phyloP scores from a whole-genome alignment of 2,888 invertebrate genomes.

The Brenthis hecate region DNA sequence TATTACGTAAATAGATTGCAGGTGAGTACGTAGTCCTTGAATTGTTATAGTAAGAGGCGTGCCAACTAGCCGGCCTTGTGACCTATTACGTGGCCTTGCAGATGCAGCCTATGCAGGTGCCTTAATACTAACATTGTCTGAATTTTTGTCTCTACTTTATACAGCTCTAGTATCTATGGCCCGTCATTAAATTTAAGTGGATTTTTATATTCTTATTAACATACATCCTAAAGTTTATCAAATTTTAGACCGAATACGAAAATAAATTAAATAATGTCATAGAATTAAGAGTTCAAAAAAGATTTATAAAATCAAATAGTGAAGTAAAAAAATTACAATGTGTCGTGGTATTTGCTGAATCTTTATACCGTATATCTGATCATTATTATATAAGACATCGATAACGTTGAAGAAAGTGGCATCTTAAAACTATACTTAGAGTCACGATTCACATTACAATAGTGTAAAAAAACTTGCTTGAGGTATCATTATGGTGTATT shows the following conservation, averaged over 20 bases:
- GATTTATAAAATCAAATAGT: neutral
- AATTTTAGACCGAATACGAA: too few species aligned
- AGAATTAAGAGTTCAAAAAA: neutral
- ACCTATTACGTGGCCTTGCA: slow-evolving; percentile 74
- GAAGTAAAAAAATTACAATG: slow-evolving; percentile 1
- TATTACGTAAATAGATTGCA: slow-evolving; percentile 48
- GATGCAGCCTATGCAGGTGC: slow-evolving; percentile 46
- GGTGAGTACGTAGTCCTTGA: slow-evolving; percentile 62
- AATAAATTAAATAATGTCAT: too few species aligned
- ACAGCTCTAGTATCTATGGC: neutral
- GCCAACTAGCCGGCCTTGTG: slow-evolving; percentile 71
- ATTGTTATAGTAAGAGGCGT: slow-evolving; percentile 51
- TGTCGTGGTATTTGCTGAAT: slow-evolving; percentile 17
- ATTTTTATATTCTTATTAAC: too few species aligned
- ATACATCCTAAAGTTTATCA: too few species aligned
- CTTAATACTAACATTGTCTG: slow-evolving; percentile 23
- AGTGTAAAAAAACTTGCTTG: slow-evolving; percentile 16
- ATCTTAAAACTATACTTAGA: slow-evolving; percentile 26
- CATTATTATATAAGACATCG: slow-evolving; percentile 25
- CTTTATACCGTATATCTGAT: slow-evolving; percentile 5
- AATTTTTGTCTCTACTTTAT: slow-evolving; percentile 2
- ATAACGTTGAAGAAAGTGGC: slow-evolving; percentile 25
- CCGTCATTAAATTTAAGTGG: neutral
- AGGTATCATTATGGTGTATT: slow-evolving; percentile 11
- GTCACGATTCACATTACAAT: slow-evolving; percentile 35